A percentile compares a stretch with the other conserved stretches of the same genome.
These are phyloP conservation scores for Nasonia oneida DNA, from an alignment of 2,888 invertebrate species.

Conservation along the genomic window DNA sequence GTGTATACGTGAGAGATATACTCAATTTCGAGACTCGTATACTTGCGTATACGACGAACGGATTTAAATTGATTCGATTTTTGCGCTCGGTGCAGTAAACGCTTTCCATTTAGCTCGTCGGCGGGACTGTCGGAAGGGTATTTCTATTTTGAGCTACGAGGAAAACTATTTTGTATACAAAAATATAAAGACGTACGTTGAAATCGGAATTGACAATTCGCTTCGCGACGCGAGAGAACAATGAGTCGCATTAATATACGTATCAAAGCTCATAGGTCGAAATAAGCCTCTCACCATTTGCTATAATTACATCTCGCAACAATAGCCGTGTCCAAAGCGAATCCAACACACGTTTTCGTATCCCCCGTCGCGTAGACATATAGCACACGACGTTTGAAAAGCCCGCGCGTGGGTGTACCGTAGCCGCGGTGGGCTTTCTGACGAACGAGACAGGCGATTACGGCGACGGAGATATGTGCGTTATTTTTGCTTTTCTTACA, in stretches of 20 bases:
- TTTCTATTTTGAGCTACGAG: background rate
- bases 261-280: background rate
- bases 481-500: background rate
- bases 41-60: background rate
- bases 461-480: constrained; percentile 56
- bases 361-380: background rate
- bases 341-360: constrained; percentile 6
- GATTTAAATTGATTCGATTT: constrained; percentile 35
- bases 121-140: background rate
- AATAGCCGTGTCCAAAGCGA: constrained; percentile 14
- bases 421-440: constrained; percentile 64
- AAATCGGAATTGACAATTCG: background rate
- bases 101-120: background rate
- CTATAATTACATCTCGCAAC: constrained; percentile 10
- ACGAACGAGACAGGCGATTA: constrained; percentile 79
- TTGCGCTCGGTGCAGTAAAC: constrained; percentile 64
- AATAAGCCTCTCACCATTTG: background rate
- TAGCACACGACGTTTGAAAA: background rate
- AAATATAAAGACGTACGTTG: background rate
- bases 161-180: background rate
- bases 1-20: background rate
- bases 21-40: constrained; percentile 70
- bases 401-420: constrained; percentile 76
- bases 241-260: background rate
- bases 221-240: background rate